Conservation (phyloP, 2,888 invertebrate genomes). For the Clivina fossor region DNA sequence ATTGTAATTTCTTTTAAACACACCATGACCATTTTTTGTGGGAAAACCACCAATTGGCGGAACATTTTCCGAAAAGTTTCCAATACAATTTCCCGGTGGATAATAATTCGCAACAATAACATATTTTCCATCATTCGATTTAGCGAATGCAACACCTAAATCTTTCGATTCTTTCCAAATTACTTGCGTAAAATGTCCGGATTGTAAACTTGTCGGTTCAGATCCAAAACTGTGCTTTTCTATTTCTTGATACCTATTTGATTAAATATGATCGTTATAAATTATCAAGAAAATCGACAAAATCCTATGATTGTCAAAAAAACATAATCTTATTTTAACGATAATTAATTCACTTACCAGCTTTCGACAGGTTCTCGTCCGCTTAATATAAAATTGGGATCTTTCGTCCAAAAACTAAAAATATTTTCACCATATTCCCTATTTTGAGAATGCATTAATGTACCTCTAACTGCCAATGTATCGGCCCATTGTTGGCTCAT, state of each 20-base stretch:
- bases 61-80: conserved; percentile 72
- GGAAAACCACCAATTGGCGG: conserved; percentile 58
- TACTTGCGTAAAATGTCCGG: conserved; percentile 76
- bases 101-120: conserved; percentile 88
- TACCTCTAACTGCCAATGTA: conserved; percentile 56
- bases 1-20: neutral
- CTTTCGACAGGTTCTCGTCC: conserved; percentile 70
- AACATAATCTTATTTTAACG: no score
- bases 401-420: conserved; percentile 69
- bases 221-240: conserved; percentile 68
- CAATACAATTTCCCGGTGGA: conserved; percentile 84
- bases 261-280: neutral
- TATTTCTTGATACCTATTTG: conserved; percentile 64
- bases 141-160: conserved; percentile 75
- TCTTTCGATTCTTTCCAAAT: conserved; percentile 78
- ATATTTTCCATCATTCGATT: conserved; percentile 62
- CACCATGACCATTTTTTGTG: conserved; percentile 9
- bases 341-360: conserved; percentile 54
- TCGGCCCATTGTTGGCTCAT: conserved; percentile 59
- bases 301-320: no score
- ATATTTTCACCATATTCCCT: conserved; percentile 67
- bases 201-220: conserved; percentile 65
- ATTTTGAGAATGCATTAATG: conserved; percentile 60
- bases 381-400: conserved; percentile 64
- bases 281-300: no score